These are phyloP conservation scores for Heloderma charlesbogerti DNA, from an alignment of 2,113 vertebrate genomes.

Conservation along the genomic window DNA sequence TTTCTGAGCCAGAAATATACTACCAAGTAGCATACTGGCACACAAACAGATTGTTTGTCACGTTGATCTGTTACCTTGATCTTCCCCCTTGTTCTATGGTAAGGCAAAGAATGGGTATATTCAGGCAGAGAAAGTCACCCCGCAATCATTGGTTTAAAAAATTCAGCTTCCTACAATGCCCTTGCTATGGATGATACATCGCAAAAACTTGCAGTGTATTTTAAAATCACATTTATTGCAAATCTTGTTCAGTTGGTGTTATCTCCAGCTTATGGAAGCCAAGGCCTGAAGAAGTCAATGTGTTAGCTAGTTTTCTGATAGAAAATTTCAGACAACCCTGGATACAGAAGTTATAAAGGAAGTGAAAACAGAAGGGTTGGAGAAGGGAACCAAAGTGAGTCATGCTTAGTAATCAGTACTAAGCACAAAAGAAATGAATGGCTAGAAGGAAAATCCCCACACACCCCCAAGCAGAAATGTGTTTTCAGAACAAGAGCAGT, in stretches of 20 bases:
- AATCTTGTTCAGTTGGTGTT: background rate
- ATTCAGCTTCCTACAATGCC: rapidly evolving
- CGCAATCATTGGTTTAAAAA: background rate
- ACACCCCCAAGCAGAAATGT: background rate
- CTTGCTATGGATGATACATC: rapidly evolving
- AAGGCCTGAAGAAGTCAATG: background rate
- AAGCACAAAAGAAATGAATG: background rate
- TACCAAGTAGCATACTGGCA: background rate
- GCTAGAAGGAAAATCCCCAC: background rate
- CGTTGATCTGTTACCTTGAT: background rate
- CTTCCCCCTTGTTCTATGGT: background rate
- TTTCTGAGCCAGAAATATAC: background rate
- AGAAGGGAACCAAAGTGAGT: background rate
- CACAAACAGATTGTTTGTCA: background rate
- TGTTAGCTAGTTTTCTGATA: background rate
- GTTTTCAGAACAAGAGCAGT: background rate
- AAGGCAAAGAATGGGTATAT: background rate
- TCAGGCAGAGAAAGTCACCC: rapidly evolving
- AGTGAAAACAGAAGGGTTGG: background rate
- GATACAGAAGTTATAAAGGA: constrained; percentile 5
- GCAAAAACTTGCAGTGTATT: rapidly evolving
- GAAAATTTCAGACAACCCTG: background rate
- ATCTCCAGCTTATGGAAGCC: background rate
- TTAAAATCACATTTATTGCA: background rate
- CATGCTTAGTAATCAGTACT: background rate